Evolutionary conservation across 1,140 invertebrate species (phyloP).

Genomic region (Euura saliciscinereae): DNA sequence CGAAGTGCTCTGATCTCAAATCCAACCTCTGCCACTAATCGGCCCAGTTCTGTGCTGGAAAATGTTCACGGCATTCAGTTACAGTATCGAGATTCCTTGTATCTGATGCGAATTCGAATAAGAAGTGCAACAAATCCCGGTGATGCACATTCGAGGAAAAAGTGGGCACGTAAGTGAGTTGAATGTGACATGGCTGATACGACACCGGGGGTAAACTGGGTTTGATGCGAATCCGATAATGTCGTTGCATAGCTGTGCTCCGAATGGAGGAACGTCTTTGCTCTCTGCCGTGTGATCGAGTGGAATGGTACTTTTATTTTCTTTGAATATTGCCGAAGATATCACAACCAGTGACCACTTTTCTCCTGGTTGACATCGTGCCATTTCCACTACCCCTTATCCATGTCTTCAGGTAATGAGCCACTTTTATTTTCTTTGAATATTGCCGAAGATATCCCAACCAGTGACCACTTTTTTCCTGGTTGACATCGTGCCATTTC

Average conservation of each 20-base stretch:
- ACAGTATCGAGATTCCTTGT: too few species aligned
- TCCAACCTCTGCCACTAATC: too few species aligned
- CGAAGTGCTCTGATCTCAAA: too few species aligned
- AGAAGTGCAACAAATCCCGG: too few species aligned
- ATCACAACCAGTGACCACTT: neutral
- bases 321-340: conserved; percentile 31
- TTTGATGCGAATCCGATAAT: conserved; percentile 56
- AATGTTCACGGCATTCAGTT: too few species aligned
- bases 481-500: conserved; percentile 14
- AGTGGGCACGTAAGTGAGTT: neutral
- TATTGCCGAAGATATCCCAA: conserved; percentile 30
- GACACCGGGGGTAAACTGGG: conserved; percentile 34
- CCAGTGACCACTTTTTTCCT: neutral
- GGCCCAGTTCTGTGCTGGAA: too few species aligned
- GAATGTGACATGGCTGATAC: neutral
- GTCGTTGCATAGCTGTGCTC: conserved; percentile 29
- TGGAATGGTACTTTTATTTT: conserved; percentile 38
- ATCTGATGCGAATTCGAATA: too few species aligned
- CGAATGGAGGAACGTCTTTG: too few species aligned
- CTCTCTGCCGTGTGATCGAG: neutral
- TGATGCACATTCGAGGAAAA: neutral
- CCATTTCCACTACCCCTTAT: conserved; percentile 24
- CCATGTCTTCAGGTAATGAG: conserved; percentile 27
- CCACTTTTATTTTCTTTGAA: conserved; percentile 35
- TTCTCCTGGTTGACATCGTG: neutral